Evolutionary conservation across 2,797 vertebrate species (phyloP).

Genomic region (Podarcis siculus): DNA sequence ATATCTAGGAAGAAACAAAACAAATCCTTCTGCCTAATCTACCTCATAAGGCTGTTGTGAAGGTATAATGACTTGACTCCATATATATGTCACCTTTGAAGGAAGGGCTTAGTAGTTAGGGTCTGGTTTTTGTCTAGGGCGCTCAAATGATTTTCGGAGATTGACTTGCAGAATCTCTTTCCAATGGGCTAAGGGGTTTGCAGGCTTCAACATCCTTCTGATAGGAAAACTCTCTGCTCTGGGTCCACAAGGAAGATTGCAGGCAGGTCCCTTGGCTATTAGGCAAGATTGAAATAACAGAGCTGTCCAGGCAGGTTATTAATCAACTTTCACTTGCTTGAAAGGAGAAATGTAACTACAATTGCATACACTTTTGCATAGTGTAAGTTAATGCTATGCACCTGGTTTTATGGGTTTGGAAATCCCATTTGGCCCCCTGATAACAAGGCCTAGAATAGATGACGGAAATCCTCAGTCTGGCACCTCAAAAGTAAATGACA

Average conservation of each 20-base stretch:
- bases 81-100: neutral
- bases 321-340: neutral
- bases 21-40: neutral
- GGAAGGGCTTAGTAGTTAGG: neutral
- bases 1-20: no score
- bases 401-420: neutral
- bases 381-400: neutral
- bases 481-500: neutral
- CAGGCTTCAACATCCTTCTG: neutral
- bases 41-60: neutral
- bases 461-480: neutral
- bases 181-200: neutral
- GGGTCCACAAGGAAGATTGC: slow-evolving; percentile 52
- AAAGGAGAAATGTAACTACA: neutral
- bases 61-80: neutral
- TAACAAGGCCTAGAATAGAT: neutral
- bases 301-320: slow-evolving; percentile 2
- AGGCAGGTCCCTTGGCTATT: rapidly evolving
- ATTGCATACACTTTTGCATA: neutral
- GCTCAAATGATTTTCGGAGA: neutral
- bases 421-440: neutral
- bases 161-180: neutral
- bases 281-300: slow-evolving; percentile 26
- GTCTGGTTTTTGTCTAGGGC: neutral
- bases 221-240: slow-evolving; percentile 34